Base-by-base conservation (phyloP, 2,797 vertebrate genomes). In the Gorsachius magnificus region DNA sequence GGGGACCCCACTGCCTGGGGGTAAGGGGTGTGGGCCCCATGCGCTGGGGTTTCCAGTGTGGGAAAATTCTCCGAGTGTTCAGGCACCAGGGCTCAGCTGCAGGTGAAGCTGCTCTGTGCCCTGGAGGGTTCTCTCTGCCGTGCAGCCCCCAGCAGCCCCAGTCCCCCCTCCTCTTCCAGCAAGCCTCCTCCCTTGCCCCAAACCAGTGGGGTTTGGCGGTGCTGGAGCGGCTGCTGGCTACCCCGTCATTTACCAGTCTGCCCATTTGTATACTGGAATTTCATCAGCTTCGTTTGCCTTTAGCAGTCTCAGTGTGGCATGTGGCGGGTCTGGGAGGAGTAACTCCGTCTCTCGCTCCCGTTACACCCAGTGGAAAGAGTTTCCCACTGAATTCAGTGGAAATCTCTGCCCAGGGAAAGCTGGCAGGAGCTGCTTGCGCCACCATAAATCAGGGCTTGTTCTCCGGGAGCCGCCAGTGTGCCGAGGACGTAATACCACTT, bases 351-450 rank as follows among this genome's bases (percentile, higher is more conserved):
- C 35, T 63, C 12, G 24, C 51, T 93, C 57, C 66, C 2, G 0
- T 65, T 74, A 51, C 48, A n/a, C 35, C 60, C 1, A 3, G 24
- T 70, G 84, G 82, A 61, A 95, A 82, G 92, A 76, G 75, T 85
- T 95, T 93, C 66, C 87, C 53, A 6, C 38, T 80, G 80, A 63
- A 80, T 90, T 50, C 83, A 82, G 74, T 87, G 94, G 91, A 92
- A 94, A 95, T 20, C 92, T 83, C 57, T 58, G 86, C 51, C 64
- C 1, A 0, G 65, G 48, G 54, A 70, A 36, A 70, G 65, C 70
- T 45, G 80, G 13, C 50, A 0, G 0, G 78, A 57, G 90, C 19
- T 0, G 0, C 53, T 60, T 2, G 0, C 0, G 0, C 28, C 17
- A 0, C 94, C 0, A 1, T 95, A 72, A 95, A 91, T 89, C 71